Percentiles rank a stretch among this genome's conserved stretches.
These are phyloP conservation scores for Ailurus styani DNA, from an alignment of 2,113 vertebrate species.

Conservation along the genomic window DNA sequence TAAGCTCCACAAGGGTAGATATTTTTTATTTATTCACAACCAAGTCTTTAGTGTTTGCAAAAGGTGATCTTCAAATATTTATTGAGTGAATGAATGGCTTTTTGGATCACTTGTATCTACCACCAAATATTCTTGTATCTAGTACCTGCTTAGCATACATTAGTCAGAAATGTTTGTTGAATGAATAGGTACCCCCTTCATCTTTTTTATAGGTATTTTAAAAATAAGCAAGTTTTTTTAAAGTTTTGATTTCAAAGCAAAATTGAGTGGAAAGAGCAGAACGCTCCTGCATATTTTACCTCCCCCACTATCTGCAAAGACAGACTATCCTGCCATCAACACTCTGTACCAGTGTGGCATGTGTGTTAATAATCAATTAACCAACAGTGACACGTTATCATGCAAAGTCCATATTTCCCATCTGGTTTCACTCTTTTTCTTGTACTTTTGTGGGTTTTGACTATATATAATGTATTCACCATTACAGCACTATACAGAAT, in stretches of 20 bases:
- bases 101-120: neutral
- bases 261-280: neutral
- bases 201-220: neutral
- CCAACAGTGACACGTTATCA: neutral
- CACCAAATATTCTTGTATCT: neutral
- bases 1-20: neutral
- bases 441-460: neutral
- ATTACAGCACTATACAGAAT: neutral
- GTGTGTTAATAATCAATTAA: neutral
- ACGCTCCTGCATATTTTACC: neutral
- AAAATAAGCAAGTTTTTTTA: neutral
- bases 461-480: neutral
- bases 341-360: neutral
- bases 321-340: neutral
- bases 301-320: neutral
- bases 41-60: neutral
- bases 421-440: neutral
- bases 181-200: neutral
- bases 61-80: neutral
- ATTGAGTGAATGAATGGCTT: neutral
- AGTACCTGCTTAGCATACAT: neutral
- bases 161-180: neutral
- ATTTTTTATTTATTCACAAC: neutral
- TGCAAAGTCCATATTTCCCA: neutral
- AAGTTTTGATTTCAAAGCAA: neutral